Base-by-base conservation (phyloP, 37 sponge, comb jelly and placozoan genomes). In the Tethya wilhelma region DNA sequence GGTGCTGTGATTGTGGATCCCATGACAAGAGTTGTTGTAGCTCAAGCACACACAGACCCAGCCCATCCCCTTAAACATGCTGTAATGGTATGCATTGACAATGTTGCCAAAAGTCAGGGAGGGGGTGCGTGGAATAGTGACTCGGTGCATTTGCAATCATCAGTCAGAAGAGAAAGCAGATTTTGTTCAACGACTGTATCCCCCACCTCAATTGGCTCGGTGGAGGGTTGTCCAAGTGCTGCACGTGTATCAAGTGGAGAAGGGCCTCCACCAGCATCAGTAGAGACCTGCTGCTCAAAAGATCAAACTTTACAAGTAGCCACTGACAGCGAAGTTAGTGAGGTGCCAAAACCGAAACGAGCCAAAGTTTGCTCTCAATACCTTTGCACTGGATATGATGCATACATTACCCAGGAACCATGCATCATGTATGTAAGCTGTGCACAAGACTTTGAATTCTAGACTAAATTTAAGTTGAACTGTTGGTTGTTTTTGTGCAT, bases 391-490 rank as follows among this genome's bases (percentile, higher is more conserved):
- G 95, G 93, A 0, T 94, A 85, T 74, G 97, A 99, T 64, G 45
- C 87, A 29, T 96, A 83, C 73, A 68, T 75, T 14, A 89, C 97
- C 31, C 71, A 26, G 56, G 99, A 99, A 46, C 99, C 99, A 26
- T 96, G 97, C 85, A 73, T 94, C 46, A 99, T 99, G 99, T 98
- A 56, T 80, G 93, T 71, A 69, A 31, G n/a, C n/a, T n/a, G n/a
- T n/a, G n/a, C n/a, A n/a, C n/a, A n/a, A n/a, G 8, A 19, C 25
- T 60, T 60, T 36, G 28, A 58, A 28, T 58, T 58, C 26, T 28
- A 28, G 17, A 9, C 4, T 58, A 33, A 30, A 46, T 23, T 36
- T 46, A 49, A 29, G 26, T 29, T 7, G 17, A 5, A 4, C 30
- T 12, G 30, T 30, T 74, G 74, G 19, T 0, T 25, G 45, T 34